Conservation (phyloP, 2,888 invertebrate genomes). For the Eupithecia pulchellata region DNA sequence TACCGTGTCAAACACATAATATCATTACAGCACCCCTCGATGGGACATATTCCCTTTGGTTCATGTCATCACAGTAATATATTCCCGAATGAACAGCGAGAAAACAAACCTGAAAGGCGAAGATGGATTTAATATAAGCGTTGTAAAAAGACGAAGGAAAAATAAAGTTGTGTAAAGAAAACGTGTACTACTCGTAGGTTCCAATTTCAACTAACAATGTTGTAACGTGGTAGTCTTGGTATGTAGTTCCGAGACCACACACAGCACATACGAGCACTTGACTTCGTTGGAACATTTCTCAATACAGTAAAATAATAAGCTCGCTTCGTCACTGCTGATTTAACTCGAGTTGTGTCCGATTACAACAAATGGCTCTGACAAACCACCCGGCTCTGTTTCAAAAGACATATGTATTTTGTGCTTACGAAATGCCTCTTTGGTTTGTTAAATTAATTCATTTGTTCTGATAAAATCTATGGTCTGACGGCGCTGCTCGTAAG, state of each 20-base stretch:
- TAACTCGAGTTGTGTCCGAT: conserved; percentile 43
- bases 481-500: background rate
- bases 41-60: conserved; percentile 41
- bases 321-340: conserved; percentile 44
- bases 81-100: conserved; percentile 37
- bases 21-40: conserved; percentile 37
- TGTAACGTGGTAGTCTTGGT: conserved; percentile 21
- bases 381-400: conserved; percentile 37
- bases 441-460: conserved; percentile 21
- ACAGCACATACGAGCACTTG: conserved; percentile 29
- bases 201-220: conserved; percentile 14
- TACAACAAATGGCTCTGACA: conserved; percentile 40
- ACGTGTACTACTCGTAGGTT: background rate
- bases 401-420: conserved; percentile 28
- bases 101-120: conserved; percentile 18
- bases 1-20: conserved; percentile 24
- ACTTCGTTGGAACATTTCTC: conserved; percentile 43
- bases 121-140: conserved; percentile 10
- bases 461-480: conserved; percentile 8
- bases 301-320: conserved; percentile 43
- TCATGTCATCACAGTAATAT: conserved; percentile 46
- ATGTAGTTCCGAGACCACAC: conserved; percentile 47
- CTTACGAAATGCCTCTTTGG: conserved; percentile 32
- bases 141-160: conserved; percentile 31
- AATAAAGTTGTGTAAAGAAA: conserved; percentile 17